Evolutionary conservation across 2,888 invertebrate species (phyloP), one percentile per base, ranked within the genome.

Genomic region (Boloria euphrosyne): DNA sequence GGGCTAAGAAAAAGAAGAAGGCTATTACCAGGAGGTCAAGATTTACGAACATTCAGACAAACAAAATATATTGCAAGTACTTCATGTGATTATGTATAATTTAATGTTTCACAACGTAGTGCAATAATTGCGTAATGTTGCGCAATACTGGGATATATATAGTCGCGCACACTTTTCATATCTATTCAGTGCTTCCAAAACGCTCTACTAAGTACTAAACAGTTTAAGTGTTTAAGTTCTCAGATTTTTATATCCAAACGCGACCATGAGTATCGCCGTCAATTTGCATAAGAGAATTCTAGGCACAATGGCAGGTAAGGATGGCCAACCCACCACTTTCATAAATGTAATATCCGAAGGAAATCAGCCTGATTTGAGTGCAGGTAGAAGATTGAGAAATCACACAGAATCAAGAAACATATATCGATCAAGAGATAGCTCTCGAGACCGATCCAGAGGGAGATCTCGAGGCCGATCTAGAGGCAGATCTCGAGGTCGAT

Each of bases 121-220:
- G 51, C 46, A 60, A 72, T 31, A 1, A 62, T 43, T 65, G 51
- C 60, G 65, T 62, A 73, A 72, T 66, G 58, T 60, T 62, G 57
- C 53, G 63, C 61, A 73, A 73, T 67, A 47, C 14, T 27, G 18
- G n/a, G 49, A 49, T 13, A 50, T 31, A 54, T 64, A 68, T 43
- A 53, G 4, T 10, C 13, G 13, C 3, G 16, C 17, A 31, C 13
- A 16, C n/a, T 4, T 17, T 52, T 31, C 2, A 10, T 14, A 16
- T 13, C 3, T 7, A 13, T 16, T 59, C 53, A 62, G 62, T 62
- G 13, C 43, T 18, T 53, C 10, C 27, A 3, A 17, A 18, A n/a
- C 4, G 5, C 16, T 10, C 22, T 17, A 43, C 13, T 7, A 18
- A 46, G 27, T 27, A 3, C 5, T 27, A 27, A 27, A 38, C 31